Percentiles rank a stretch among this genome's conserved stretches.
Conservation (phyloP, 2,888 invertebrate genomes). For the Trichogramma evanescens region DNA sequence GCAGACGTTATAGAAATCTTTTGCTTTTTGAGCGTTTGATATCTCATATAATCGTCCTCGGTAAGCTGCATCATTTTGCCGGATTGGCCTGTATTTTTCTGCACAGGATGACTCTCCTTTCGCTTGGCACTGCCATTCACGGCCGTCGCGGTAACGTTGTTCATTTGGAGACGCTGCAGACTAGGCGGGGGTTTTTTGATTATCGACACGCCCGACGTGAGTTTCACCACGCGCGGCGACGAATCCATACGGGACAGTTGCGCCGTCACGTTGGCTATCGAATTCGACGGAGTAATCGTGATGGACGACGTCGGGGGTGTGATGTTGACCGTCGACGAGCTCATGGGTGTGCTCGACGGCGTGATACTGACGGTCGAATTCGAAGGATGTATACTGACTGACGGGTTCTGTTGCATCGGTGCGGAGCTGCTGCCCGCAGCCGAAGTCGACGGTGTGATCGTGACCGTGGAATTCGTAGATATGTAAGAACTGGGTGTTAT, state of each 20-base stretch:
- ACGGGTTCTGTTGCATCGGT: too few relatives aligned
- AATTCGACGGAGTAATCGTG: not conserved
- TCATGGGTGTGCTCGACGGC: slow-evolving; percentile 16
- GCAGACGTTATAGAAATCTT: slow-evolving; percentile 27
- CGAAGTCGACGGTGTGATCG: not conserved
- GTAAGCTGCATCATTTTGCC: slow-evolving; percentile 76
- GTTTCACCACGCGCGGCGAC: slow-evolving; percentile 32
- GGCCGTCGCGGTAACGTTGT: slow-evolving; percentile 19
- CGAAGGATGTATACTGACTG: slow-evolving; percentile 14
- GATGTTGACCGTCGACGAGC: not conserved
- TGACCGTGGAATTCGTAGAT: not conserved
- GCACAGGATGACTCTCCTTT: slow-evolving; percentile 54
- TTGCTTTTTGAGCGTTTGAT: slow-evolving; percentile 49
- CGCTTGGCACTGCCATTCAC: slow-evolving; percentile 32
- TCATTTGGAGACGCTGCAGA: slow-evolving; percentile 36
- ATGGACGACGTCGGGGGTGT: not conserved
- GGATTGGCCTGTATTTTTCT: slow-evolving; percentile 53
- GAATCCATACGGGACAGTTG: slow-evolving; percentile 16
- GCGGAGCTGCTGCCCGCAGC: not conserved
- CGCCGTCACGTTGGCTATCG: slow-evolving; percentile 7
- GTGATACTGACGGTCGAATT: slow-evolving; percentile 24
- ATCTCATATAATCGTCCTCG: slow-evolving; percentile 69
- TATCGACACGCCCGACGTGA: slow-evolving; percentile 42
- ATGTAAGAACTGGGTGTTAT: slow-evolving; percentile 15
- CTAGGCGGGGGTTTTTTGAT: slow-evolving; percentile 44